Evolutionary conservation across 2,113 vertebrate species (phyloP).

Genomic region (Perognathus longimembris): DNA sequence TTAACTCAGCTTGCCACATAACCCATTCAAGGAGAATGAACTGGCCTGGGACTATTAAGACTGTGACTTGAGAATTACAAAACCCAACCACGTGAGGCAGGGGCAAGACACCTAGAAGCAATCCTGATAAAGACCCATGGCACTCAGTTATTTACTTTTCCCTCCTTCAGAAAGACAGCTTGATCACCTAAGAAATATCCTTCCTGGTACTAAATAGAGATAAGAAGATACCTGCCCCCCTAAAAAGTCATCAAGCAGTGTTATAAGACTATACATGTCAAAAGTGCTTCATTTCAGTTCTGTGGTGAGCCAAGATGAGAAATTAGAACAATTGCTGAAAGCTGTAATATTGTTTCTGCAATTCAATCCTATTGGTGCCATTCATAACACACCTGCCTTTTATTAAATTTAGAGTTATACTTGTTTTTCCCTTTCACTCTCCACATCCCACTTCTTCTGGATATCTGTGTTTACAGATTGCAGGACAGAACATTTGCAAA

Average conservation of each 20-base stretch:
- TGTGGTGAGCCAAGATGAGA: neutral
- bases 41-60: neutral
- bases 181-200: neutral
- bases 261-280: neutral
- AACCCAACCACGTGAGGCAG: neutral
- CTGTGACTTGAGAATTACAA: neutral
- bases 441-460: neutral
- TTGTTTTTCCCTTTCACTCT: neutral
- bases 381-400: constrained; percentile 17
- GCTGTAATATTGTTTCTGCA: neutral
- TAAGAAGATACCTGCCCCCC: neutral
- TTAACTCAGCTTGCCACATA: neutral
- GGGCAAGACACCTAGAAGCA: neutral
- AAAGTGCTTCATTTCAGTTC: neutral
- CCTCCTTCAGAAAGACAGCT: neutral
- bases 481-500: neutral
- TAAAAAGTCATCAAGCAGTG: neutral
- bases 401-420: constrained; percentile 9
- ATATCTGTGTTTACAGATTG: neutral
- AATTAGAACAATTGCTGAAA: constrained; percentile 30
- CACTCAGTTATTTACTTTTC: neutral
- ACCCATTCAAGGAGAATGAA: neutral
- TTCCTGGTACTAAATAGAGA: neutral
- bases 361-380: neutral
- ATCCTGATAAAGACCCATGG: neutral